Evolutionary conservation across 2,888 invertebrate species (phyloP).

Genomic region (Leistus spinibarbis): DNA sequence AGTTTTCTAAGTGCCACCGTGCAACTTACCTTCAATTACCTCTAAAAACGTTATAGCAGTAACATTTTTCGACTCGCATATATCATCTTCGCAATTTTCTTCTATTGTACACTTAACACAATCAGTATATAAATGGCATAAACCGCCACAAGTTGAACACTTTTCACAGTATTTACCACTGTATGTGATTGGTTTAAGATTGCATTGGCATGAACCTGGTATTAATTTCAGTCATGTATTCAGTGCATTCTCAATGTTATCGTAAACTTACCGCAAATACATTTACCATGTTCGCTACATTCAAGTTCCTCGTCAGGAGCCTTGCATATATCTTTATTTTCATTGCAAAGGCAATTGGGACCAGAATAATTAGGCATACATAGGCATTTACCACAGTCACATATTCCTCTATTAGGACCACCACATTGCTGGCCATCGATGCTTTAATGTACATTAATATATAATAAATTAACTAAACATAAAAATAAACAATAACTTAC

Average conservation of each 20-base stretch:
- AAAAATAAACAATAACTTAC: constrained; percentile 51
- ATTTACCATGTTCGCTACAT: constrained; percentile 77
- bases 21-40: neutral
- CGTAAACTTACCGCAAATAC: constrained; percentile 68
- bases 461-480: neutral
- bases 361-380: constrained; percentile 68
- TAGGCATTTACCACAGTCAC: constrained; percentile 75
- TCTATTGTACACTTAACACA: constrained; percentile 57
- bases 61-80: neutral
- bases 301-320: constrained; percentile 60
- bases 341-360: constrained; percentile 64
- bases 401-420: constrained; percentile 71
- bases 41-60: neutral
- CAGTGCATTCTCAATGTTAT: neutral
- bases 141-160: constrained; percentile 60
- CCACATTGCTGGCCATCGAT: constrained; percentile 60
- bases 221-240: neutral
- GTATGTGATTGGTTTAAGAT: constrained; percentile 49
- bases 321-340: constrained; percentile 59
- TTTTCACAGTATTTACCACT: constrained; percentile 62
- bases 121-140: constrained; percentile 61
- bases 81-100: constrained; percentile 53
- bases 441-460: constrained; percentile 29
- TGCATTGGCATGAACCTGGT: constrained; percentile 46
- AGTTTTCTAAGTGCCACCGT: neutral